These are phyloP conservation scores for Arion vulgaris DNA, from an alignment of 1,140 invertebrate species.

Conservation along the genomic window DNA sequence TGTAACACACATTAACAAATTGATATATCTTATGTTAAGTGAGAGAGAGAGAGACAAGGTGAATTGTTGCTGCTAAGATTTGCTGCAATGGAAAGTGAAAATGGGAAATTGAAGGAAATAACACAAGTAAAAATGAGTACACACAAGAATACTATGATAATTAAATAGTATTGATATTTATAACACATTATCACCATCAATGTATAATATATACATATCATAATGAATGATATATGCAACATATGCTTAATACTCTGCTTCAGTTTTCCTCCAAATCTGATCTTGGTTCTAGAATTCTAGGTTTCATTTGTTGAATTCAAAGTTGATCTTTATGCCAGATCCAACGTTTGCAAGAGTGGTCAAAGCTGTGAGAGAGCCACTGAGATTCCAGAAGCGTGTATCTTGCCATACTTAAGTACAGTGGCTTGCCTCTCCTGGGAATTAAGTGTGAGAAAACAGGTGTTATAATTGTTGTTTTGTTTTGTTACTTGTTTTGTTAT, in stretches of 20 bases:
- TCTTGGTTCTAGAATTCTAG: no score
- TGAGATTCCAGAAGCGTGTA: constrained; percentile 93
- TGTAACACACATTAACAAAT: no score
- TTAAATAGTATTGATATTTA: background rate
- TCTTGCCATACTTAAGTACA: constrained; percentile 71
- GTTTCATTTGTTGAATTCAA: constrained; percentile 29
- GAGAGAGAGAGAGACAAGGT: no score
- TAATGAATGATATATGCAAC: background rate
- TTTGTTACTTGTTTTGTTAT: background rate
- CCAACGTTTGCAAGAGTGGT: constrained; percentile 92
- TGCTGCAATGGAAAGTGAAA: no score
- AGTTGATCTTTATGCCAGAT: constrained; percentile 89
- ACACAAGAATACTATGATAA: no score
- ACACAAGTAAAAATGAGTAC: no score
- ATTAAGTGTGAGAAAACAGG: background rate
- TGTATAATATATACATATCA: background rate
- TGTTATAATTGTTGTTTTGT: background rate
- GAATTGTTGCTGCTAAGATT: no score
- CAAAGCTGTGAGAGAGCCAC: constrained; percentile 95
- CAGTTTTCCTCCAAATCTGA: no score
- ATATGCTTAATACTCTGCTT: no score
- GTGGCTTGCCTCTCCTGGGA: constrained; percentile 34
- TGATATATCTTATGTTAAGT: no score
- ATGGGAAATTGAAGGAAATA: no score
- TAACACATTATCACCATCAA: background rate